These are phyloP conservation scores for Chiloscyllium plagiosum DNA, from an alignment of 2,113 vertebrate species.

Conservation along the genomic window DNA sequence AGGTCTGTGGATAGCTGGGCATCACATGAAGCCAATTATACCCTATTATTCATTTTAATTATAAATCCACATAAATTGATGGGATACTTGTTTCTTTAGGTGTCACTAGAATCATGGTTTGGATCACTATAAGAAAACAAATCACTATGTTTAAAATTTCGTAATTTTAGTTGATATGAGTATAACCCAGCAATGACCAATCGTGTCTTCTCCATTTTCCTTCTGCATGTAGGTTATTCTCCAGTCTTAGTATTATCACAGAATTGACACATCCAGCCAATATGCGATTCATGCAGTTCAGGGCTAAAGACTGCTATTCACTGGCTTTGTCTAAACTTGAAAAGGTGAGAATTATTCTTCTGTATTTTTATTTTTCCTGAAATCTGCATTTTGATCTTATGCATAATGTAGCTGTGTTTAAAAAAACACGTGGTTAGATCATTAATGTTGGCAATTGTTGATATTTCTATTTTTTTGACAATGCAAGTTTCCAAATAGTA, in stretches of 20 bases:
- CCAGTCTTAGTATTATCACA: constrained; percentile 93
- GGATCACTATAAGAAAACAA: neutral
- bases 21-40: neutral
- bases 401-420: neutral
- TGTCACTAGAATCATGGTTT: neutral
- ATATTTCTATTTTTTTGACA: neutral
- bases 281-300: constrained; percentile 98
- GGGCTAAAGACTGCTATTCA: constrained; percentile 96
- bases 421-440: neutral
- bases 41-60: neutral
- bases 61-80: neutral
- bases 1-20: too few species aligned
- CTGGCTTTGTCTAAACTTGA: constrained; percentile 90
- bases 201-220: constrained; percentile 30
- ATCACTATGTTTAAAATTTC: neutral
- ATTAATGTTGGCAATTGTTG: neutral
- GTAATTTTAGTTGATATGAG: neutral
- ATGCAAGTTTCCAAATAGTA: neutral
- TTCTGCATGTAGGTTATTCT: constrained; percentile 73
- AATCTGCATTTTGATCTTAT: constrained; percentile 36
- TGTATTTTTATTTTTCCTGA: neutral
- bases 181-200: neutral
- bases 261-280: constrained; percentile 94
- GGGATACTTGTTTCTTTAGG: neutral
- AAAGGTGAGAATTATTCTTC: constrained; percentile 68